Base-by-base conservation (phyloP, 2,113 vertebrate genomes). In the Bujurquina vittata region DNA sequence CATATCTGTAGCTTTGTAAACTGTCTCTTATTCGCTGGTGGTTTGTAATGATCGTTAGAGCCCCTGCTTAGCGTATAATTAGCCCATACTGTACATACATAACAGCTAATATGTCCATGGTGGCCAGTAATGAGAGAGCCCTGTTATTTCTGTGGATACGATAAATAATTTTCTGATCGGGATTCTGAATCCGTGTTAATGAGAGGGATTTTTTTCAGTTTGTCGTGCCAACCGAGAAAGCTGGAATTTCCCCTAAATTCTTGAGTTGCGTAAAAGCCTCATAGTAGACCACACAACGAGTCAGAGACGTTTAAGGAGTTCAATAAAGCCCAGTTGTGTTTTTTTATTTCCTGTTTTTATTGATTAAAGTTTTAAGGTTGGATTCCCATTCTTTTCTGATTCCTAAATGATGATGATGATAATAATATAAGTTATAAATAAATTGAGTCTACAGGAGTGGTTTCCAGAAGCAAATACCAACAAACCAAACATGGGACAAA, bases 161-260 rank as follows among this genome's bases (percentile, higher is more conserved):
- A 57, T 18, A 17, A 57, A 4, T 6, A 6, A 52, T 60, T 60
- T 17, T 7, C 20, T 4, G 4, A 8, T 74, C 1, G 23, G 11
- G 6, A 52, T 52, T 57, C 17, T 14, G 69, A 26, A 15, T 1
- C 12, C 22, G n/a, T 46, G 40, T 3, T 11, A 1, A 58, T 18
- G 1, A 23, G 35, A 5, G 6, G 43, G 22, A 60, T 43, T 14
- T 67, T 29, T n/a, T 9, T 73, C 2, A 74, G 17, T 69, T 62
- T 2, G 23, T 1, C 10, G n/a, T 77, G 37, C 5, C 40, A 55
- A 7, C 6, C 37, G 4, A 56, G 60, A 80, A 31, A 59, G 3
- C 31, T 80, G 77, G 33, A 80, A 87, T 85, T 85, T 89, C 83
- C 87, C 33, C 4, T 14, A 60, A 56, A 46, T 37, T 33, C 4